phyloP scores from a whole-genome alignment of 2,113 vertebrate species.

The Gymnarchus niloticus region DNA sequence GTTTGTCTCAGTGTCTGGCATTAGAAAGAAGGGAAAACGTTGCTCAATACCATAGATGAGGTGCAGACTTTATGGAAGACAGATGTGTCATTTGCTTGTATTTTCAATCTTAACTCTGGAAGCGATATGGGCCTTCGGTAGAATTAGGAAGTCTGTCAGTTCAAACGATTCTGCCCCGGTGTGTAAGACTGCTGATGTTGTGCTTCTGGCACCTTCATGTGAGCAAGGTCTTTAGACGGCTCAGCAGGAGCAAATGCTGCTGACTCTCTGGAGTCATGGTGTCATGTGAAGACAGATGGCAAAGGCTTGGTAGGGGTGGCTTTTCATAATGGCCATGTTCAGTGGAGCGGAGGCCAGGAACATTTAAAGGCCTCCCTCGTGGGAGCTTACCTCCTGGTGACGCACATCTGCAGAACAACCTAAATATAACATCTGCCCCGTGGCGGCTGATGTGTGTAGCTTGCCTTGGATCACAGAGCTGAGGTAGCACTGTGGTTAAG shows the following conservation, averaged over 20 bases:
- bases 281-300: too few relatives aligned
- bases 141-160: too few relatives aligned
- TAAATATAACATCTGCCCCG: not conserved
- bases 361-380: not conserved
- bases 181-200: too few relatives aligned
- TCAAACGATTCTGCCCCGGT: too few relatives aligned
- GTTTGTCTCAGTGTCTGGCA: not conserved
- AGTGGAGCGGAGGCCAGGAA: not conserved
- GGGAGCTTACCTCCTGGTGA: not conserved
- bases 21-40: not conserved
- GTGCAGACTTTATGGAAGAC: not conserved
- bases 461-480: not conserved
- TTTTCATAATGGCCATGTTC: not conserved
- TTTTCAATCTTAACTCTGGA: too few relatives aligned
- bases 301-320: not conserved
- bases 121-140: too few relatives aligned
- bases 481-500: not conserved
- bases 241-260: not conserved
- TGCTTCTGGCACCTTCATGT: too few relatives aligned
- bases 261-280: too few relatives aligned
- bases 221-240: too few relatives aligned
- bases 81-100: too few relatives aligned
- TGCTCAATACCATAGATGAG: not conserved
- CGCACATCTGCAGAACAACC: not conserved
- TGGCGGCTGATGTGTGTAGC: not conserved